A percentile compares a stretch with the other conserved stretches of the same genome.
Conservation (phyloP, 2,888 invertebrate genomes). For the Pachymerium ferrugineum region DNA sequence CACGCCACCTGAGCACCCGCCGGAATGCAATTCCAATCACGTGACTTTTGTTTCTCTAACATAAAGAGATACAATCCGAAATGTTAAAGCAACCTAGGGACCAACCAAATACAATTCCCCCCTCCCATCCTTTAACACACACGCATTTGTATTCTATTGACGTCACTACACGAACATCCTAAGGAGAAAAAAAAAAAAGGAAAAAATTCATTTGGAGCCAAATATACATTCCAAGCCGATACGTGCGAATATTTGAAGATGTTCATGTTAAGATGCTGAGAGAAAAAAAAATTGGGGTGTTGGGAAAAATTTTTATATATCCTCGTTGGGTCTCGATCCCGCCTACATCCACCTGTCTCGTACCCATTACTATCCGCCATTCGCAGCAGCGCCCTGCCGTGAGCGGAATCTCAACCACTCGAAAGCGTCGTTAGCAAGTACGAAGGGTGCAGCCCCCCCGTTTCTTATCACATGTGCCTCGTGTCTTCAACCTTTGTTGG, state of each 20-base stretch:
- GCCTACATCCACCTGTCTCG: background rate
- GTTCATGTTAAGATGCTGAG: background rate
- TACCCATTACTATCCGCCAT: constrained; percentile 5
- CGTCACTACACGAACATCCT: background rate
- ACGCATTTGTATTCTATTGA: constrained; percentile 15
- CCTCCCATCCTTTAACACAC: background rate
- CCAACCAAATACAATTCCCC: no score
- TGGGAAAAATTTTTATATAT: background rate
- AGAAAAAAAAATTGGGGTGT: background rate
- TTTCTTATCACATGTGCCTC: background rate
- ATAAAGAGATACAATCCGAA: background rate
- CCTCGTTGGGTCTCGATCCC: background rate
- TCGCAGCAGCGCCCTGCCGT: background rate
- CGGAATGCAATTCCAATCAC: background rate
- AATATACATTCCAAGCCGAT: constrained; percentile 7
- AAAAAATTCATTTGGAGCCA: constrained; percentile 11
- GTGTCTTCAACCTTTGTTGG: background rate
- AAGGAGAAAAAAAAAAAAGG: background rate
- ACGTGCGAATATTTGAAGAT: constrained; percentile 11
- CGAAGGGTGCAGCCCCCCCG: background rate
- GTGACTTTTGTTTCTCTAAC: background rate
- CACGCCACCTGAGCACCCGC: background rate
- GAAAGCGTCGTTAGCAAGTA: background rate
- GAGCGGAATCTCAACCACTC: background rate
- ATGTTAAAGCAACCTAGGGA: constrained; percentile 1